Evolutionary conservation across 2,797 vertebrate species (phyloP).

Genomic region (Siniperca scherzeri): DNA sequence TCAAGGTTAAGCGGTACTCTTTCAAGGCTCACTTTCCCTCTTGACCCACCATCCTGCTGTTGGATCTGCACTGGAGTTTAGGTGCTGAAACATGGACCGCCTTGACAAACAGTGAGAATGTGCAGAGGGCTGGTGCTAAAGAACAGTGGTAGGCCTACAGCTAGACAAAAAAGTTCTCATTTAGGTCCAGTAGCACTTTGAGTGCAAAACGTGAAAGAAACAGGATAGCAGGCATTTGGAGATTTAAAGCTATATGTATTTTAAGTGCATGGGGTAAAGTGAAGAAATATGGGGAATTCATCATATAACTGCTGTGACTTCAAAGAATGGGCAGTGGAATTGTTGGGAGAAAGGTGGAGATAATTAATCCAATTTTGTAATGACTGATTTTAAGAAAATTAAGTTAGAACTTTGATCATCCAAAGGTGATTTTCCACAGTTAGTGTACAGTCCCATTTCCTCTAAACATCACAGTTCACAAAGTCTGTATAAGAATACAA

Average conservation of each 20-base stretch:
- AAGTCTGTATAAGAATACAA: neutral
- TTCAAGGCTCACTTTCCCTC: conserved; percentile 87
- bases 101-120: conserved; percentile 37
- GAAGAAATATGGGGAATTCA: neutral
- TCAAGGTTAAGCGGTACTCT: conserved; percentile 87
- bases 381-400: neutral
- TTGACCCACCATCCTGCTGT: conserved; percentile 75
- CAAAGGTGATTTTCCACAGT: neutral
- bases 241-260: neutral
- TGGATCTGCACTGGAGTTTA: conserved; percentile 60
- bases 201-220: conserved; percentile 9
- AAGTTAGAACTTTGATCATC: too few species aligned
- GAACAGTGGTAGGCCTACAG: neutral
- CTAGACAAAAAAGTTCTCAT: conserved; percentile 5
- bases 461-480: neutral
- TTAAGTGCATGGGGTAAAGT: neutral
- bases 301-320: neutral
- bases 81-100: conserved; percentile 62
- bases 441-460: neutral
- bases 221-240: neutral
- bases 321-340: neutral
- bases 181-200: neutral
- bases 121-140: conserved; percentile 28
- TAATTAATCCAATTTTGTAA: neutral
- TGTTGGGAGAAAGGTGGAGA: neutral